Evolutionary conservation across 2,888 invertebrate genomes (phyloP).

Genomic region (Camponotus fellah): DNA sequence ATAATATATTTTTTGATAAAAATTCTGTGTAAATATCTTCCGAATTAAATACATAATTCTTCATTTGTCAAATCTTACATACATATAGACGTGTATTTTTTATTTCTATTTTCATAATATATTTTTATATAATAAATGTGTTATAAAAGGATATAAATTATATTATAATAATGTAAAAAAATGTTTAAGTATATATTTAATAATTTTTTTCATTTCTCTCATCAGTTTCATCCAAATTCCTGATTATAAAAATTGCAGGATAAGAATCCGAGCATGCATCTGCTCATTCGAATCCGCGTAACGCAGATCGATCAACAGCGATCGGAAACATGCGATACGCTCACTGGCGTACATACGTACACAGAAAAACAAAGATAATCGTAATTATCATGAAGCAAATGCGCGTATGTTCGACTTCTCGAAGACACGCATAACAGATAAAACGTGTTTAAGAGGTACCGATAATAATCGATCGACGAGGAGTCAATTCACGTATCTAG

Average conservation of each 20-base stretch:
- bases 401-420: not conserved
- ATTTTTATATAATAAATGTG: not conserved
- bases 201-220: not conserved
- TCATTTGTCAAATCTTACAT: not conserved
- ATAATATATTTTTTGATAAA: not conserved
- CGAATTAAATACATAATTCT: not conserved
- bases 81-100: too few relatives aligned
- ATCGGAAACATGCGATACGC: conserved; percentile 16
- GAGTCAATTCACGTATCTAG: conserved; percentile 44
- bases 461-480: conserved; percentile 34
- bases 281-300: conserved; percentile 15
- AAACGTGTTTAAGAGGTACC: conserved; percentile 30
- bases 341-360: not conserved
- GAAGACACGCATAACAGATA: conserved; percentile 33
- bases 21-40: not conserved
- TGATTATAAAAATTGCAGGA: not conserved
- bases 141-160: not conserved
- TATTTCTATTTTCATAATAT: too few relatives aligned
- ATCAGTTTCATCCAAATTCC: not conserved
- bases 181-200: too few relatives aligned
- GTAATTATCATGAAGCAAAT: conserved; percentile 32
- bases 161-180: not conserved
- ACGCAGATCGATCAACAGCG: conserved; percentile 26
- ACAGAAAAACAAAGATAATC: conserved; percentile 25
- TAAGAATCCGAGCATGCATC: conserved; percentile 1